phyloP scores from a whole-genome alignment of 2,113 vertebrate species.

The Podarcis raffonei region DNA sequence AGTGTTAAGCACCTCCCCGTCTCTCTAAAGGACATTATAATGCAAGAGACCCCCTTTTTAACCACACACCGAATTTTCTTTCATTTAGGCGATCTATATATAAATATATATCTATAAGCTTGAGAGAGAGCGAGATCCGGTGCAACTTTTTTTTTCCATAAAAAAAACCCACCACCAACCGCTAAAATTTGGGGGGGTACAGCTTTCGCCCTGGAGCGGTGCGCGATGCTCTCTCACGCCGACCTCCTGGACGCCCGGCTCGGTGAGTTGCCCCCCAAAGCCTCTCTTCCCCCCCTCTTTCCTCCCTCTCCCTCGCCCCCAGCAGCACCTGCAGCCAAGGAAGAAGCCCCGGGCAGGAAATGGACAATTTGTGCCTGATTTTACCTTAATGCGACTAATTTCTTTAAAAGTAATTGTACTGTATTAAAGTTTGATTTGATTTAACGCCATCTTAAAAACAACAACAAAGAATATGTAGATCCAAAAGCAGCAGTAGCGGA shows the following conservation, averaged over 20 bases:
- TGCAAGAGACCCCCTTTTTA: constrained; percentile 97
- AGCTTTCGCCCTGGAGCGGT: constrained; percentile 94
- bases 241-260: constrained; percentile 99
- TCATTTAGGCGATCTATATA: constrained; percentile 96
- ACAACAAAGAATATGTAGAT: constrained; percentile 67
- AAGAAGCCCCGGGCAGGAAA: constrained; percentile 80
- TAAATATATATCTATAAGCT: constrained; percentile 79
- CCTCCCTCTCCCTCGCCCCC: constrained; percentile 36
- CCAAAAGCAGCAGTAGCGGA: constrained; percentile 34
- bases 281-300: constrained; percentile 57
- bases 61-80: constrained; percentile 98
- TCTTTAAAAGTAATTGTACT: constrained; percentile 94
- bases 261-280: constrained; percentile 90
- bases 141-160: constrained; percentile 85
- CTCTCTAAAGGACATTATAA: constrained; percentile 98
- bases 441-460: constrained; percentile 82
- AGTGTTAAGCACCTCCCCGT: constrained; percentile 97
- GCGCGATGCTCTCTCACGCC: constrained; percentile 98
- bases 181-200: constrained; percentile 90
- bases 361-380: constrained; percentile 94
- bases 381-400: constrained; percentile 92
- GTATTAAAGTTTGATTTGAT: constrained; percentile 97
- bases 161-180: constrained; percentile 75
- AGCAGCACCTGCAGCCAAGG: constrained; percentile 50
- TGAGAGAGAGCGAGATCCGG: constrained; percentile 73